Conservation (phyloP, 2,113 vertebrate genomes). For the Aramus guarauna region DNA sequence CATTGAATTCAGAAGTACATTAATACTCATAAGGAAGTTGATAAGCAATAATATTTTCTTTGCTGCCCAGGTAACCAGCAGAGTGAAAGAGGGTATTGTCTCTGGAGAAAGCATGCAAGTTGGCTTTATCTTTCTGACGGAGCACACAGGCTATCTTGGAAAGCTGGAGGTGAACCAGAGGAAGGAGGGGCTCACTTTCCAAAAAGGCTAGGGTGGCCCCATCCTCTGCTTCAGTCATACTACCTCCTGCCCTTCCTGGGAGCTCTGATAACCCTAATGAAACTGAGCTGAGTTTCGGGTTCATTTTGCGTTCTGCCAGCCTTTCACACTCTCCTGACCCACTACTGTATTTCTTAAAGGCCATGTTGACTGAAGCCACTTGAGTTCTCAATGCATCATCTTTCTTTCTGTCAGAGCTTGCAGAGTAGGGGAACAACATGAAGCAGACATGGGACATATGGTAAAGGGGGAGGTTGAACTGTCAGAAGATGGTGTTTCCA, state of each 20-base stretch:
- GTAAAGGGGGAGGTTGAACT: not conserved
- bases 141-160: conserved; percentile 12
- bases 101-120: not conserved
- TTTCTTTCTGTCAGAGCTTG: not conserved
- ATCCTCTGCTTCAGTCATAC: not conserved
- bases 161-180: not conserved
- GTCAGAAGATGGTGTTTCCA: not conserved
- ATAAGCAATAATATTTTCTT: conserved; percentile 68
- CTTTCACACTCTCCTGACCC: not conserved
- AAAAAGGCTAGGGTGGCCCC: not conserved
- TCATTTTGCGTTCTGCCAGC: not conserved
- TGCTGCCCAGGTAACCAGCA: conserved; percentile 53
- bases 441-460: not conserved
- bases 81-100: conserved; percentile 59
- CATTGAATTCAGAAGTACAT: conserved; percentile 28
- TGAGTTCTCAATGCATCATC: not conserved
- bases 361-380: not conserved
- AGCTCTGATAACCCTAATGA: not conserved
- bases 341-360: not conserved
- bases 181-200: not conserved
- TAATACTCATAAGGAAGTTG: conserved; percentile 51
- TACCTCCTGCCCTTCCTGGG: not conserved
- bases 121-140: conserved; percentile 3
- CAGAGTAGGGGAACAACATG: not conserved
- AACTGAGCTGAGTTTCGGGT: not conserved